Conservation (phyloP, 2,888 invertebrate genomes). For the Pseudolycoriella hygida region DNA sequence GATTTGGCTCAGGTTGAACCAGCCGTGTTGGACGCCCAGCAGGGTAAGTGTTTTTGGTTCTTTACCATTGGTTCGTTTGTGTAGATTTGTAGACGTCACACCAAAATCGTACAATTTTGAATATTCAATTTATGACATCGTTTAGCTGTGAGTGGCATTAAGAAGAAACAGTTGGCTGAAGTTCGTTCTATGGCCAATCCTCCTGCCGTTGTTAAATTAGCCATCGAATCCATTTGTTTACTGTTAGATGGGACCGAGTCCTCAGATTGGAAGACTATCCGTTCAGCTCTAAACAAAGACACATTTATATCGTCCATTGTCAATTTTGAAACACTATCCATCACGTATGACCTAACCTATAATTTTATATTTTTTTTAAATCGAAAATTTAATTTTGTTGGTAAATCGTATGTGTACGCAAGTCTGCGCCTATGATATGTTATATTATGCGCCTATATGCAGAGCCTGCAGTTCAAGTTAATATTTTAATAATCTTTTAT, state of each 20-base stretch:
- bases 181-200: slow-evolving; percentile 91
- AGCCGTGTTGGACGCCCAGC: slow-evolving; percentile 96
- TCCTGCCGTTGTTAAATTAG: slow-evolving; percentile 79
- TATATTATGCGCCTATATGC: background rate
- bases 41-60: too few species aligned
- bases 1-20: slow-evolving; percentile 97
- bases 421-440: background rate
- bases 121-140: slow-evolving; percentile 2
- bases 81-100: slow-evolving; percentile 1
- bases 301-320: slow-evolving; percentile 89
- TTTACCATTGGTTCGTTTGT: background rate
- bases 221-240: slow-evolving; percentile 86
- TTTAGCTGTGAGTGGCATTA: slow-evolving; percentile 83
- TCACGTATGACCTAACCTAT: slow-evolving; percentile 47
- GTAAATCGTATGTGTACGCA: background rate
- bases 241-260: slow-evolving; percentile 74
- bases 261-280: slow-evolving; percentile 80
- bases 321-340: slow-evolving; percentile 83
- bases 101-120: slow-evolving; percentile 3
- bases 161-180: slow-evolving; percentile 90
- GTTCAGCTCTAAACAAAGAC: slow-evolving; percentile 81
- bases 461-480: background rate
- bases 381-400: slow-evolving; percentile 2
- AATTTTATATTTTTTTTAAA: slow-evolving; percentile 2
- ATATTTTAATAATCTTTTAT: background rate